These are phyloP conservation scores for Cuniculus paca DNA, from an alignment of 2,797 vertebrate species.

Conservation along the genomic window DNA sequence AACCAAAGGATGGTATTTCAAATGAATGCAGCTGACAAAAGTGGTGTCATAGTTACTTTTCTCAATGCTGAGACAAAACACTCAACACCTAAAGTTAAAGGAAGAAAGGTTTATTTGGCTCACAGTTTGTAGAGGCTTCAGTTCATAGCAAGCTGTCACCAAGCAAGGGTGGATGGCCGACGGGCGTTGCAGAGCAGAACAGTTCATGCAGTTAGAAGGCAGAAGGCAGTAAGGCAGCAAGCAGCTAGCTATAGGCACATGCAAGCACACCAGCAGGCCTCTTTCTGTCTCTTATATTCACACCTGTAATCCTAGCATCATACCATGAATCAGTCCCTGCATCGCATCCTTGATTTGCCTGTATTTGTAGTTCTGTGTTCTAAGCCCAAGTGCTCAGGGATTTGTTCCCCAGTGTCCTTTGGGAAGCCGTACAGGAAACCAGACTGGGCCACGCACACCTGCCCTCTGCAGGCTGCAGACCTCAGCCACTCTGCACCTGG, in stretches of 20 bases:
- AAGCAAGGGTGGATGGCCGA: background rate
- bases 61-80: background rate
- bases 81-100: background rate
- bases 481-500: background rate
- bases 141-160: background rate
- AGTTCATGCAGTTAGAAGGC: background rate
- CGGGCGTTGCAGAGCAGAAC: background rate
- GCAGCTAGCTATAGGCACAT: background rate
- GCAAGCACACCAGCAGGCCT: background rate
- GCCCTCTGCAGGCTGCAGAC: background rate
- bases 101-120: background rate
- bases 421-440: rapidly evolving
- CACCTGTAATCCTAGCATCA: background rate
- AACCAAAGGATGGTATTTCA: background rate
- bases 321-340: background rate
- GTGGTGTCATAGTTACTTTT: too few species aligned
- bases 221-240: too few species aligned
- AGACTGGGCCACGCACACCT: rapidly evolving
- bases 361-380: rapidly evolving
- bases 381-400: background rate
- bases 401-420: rapidly evolving
- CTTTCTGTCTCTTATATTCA: background rate
- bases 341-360: background rate
- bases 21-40: too few species aligned
- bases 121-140: background rate